Conservation (phyloP, 2,113 vertebrate genomes). For the Salvator merianae region DNA sequence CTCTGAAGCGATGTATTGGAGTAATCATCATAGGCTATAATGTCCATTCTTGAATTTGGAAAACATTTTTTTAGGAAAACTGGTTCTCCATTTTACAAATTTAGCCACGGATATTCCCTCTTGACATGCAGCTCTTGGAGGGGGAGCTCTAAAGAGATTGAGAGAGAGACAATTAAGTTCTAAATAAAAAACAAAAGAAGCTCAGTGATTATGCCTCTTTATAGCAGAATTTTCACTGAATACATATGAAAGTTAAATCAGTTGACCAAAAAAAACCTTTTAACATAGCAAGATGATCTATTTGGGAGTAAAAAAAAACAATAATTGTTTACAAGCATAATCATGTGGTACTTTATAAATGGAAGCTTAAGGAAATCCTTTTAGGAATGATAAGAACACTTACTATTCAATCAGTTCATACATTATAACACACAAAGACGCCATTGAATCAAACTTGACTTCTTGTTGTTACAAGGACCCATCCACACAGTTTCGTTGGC, state of each 20-base stretch:
- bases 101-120: neutral
- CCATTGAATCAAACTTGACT: too few relatives aligned
- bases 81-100: conserved; percentile 20
- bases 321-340: neutral
- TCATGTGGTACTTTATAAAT: neutral
- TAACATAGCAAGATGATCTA: neutral
- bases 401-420: neutral
- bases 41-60: conserved; percentile 85
- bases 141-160: neutral
- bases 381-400: neutral
- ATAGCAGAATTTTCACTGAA: too few relatives aligned
- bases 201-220: too few relatives aligned
- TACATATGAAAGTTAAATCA: too few relatives aligned
- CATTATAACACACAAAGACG: too few relatives aligned
- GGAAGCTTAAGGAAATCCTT: neutral
- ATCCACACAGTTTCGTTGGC: too few relatives aligned
- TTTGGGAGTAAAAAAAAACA: too few relatives aligned
- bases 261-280: neutral
- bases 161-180: neutral
- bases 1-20: conserved; percentile 87
- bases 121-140: accelerated
- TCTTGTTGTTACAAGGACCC: too few relatives aligned
- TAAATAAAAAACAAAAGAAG: too few relatives aligned
- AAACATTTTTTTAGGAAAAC: conserved; percentile 38
- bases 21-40: conserved; percentile 85